These are phyloP conservation scores for Lithobates pipiens DNA, from an alignment of 2,797 vertebrate species.

Conservation along the genomic window DNA sequence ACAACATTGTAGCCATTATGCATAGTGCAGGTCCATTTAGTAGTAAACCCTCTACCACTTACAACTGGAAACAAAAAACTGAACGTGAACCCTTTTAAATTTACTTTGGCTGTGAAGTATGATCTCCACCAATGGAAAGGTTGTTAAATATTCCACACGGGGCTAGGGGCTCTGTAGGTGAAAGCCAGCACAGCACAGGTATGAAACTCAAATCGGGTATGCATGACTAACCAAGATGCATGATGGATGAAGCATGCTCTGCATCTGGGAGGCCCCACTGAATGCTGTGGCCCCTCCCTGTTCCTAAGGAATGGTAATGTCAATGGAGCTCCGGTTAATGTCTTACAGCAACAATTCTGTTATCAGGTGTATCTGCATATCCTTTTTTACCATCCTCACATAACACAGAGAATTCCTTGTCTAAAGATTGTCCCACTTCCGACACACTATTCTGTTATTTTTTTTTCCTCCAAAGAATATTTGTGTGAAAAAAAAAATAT, in stretches of 20 bases:
- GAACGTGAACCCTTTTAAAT: no score
- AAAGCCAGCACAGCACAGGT: conserved; percentile 39
- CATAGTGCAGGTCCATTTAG: no score
- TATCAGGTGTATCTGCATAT: not conserved
- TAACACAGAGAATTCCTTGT: not conserved
- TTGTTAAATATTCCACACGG: not conserved
- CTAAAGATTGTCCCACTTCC: not conserved
- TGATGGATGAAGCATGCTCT: conserved; percentile 53
- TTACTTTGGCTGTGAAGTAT: no score
- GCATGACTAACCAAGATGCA: conserved; percentile 51
- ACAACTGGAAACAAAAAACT: no score
- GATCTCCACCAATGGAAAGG: not conserved
- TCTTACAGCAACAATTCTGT: not conserved
- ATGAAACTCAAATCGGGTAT: conserved; percentile 30
- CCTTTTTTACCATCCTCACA: not conserved
- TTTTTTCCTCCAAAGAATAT: no score
- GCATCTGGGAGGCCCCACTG: conserved; percentile 10
- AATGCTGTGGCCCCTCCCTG: not conserved
- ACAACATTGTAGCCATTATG: no score
- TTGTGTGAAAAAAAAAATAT: no score
- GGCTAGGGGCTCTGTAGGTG: not conserved
- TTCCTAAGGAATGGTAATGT: conserved; percentile 6
- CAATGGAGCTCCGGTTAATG: not conserved
- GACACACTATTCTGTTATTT: no score
- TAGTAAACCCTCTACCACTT: no score